These are phyloP conservation scores for Merluccius polli DNA, from an alignment of 2,797 vertebrate species.

Conservation along the genomic window DNA sequence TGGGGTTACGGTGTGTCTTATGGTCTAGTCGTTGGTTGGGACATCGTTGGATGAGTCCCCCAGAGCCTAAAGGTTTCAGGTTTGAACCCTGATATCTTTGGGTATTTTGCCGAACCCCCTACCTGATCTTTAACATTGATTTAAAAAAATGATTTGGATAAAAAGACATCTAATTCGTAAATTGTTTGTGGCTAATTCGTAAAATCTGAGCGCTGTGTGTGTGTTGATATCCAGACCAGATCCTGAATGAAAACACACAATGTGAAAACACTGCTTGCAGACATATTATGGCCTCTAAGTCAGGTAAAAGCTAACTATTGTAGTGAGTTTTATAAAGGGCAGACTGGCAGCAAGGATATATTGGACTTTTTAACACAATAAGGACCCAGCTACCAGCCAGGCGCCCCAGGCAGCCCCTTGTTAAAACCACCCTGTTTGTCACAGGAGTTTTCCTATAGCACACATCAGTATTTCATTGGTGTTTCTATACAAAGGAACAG, in stretches of 20 bases:
- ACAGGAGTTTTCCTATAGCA: not conserved
- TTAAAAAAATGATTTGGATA: no score
- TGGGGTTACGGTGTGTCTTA: not conserved
- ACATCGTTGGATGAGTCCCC: no score
- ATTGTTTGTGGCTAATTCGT: no score
- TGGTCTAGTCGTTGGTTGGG: no score
- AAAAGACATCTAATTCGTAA: no score
- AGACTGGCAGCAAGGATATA: not conserved
- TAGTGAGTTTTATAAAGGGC: not conserved
- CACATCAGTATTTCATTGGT: not conserved
- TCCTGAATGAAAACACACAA: not conserved
- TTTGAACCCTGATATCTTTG: not conserved
- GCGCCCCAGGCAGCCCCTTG: not conserved
- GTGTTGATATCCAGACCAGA: not conserved
- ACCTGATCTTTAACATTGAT: not conserved
- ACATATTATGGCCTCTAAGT: not conserved
- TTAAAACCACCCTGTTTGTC: not conserved
- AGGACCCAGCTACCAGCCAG: not conserved
- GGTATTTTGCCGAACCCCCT: not conserved
- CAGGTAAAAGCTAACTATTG: not conserved
- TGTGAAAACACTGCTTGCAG: not conserved
- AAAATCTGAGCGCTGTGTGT: not conserved
- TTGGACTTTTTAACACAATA: not conserved
- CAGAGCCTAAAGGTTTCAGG: not conserved
- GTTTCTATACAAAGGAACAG: not conserved